These are phyloP conservation scores for Matsumyia berberina DNA, from an alignment of 2,888 invertebrate genomes.

Conservation along the genomic window DNA sequence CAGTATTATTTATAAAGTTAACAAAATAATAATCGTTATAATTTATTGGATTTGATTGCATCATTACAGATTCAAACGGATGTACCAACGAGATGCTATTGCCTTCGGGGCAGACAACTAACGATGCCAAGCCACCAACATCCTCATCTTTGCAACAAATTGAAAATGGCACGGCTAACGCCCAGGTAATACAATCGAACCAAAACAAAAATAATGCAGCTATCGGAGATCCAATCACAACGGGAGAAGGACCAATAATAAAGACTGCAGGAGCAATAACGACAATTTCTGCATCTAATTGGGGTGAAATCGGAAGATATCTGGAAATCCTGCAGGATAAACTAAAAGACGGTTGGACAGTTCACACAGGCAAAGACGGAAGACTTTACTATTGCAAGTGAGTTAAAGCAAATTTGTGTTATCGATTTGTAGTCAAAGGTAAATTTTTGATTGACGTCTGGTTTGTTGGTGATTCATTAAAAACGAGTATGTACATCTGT, in stretches of 20 bases:
- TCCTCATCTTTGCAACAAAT: slow-evolving; percentile 55
- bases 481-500: slow-evolving; percentile 38
- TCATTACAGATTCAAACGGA: slow-evolving; percentile 77
- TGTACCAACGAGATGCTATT: slow-evolving; percentile 83
- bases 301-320: slow-evolving; percentile 82
- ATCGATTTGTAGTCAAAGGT: slow-evolving; percentile 16
- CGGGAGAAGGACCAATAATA: slow-evolving; percentile 42
- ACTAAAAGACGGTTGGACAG: slow-evolving; percentile 91
- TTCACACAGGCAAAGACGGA: slow-evolving; percentile 91
- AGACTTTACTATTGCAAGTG: slow-evolving; percentile 96
- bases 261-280: slow-evolving; percentile 57
- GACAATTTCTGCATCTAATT: slow-evolving; percentile 79
- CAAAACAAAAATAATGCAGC: slow-evolving; percentile 65
- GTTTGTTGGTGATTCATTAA: neutral
- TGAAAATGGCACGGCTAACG: slow-evolving; percentile 47
- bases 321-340: slow-evolving; percentile 87
- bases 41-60: slow-evolving; percentile 6
- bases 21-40: neutral
- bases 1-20: no score
- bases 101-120: slow-evolving; percentile 84
- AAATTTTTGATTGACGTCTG: neutral
- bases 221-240: slow-evolving; percentile 57
- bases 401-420: slow-evolving; percentile 83
- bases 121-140: slow-evolving; percentile 81
- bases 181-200: slow-evolving; percentile 41